phyloP scores from a whole-genome alignment of 2,113 vertebrate genomes.

The Ondatra zibethicus region DNA sequence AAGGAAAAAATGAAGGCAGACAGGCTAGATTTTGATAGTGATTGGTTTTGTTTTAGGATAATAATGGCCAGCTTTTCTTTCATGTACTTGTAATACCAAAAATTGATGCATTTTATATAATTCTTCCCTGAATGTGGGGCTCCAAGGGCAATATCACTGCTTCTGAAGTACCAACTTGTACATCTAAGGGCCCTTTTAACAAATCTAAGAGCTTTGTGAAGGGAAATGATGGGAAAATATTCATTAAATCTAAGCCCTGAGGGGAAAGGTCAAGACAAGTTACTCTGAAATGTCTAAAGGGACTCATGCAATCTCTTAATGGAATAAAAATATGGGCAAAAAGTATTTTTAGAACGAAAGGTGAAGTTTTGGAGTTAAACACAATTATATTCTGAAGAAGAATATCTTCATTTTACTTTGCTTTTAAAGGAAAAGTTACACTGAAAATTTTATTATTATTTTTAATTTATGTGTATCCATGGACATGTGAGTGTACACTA shows the following conservation, averaged over 20 bases:
- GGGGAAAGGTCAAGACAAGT: slow-evolving; percentile 50
- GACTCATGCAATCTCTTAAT: slow-evolving; percentile 8
- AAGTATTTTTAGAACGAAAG: slow-evolving; percentile 43
- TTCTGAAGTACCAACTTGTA: slow-evolving; percentile 1
- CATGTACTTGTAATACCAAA: slow-evolving; percentile 20
- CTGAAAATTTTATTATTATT: neutral
- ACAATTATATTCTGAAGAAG: neutral
- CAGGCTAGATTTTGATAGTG: neutral
- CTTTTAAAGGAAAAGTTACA: neutral
- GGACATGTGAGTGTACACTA: neutral
- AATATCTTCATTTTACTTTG: slow-evolving; percentile 17
- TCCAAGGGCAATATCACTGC: neutral
- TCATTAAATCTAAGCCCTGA: slow-evolving; percentile 21
- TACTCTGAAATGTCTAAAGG: slow-evolving; percentile 41
- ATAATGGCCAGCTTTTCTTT: neutral
- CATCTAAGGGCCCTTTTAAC: slow-evolving; percentile 13
- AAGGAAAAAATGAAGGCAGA: too few relatives aligned
- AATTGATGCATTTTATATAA: neutral
- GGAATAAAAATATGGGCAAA: slow-evolving; percentile 51
- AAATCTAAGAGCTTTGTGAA: slow-evolving; percentile 20
- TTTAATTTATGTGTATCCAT: neutral
- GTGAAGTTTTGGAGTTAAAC: slow-evolving; percentile 1
- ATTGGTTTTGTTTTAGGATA: slow-evolving; percentile 46
- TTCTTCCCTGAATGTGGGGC: slow-evolving; percentile 27
- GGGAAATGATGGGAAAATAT: slow-evolving; percentile 21